Base-by-base conservation (phyloP, 2,797 vertebrate genomes). In the Fistularia tabacaria region DNA sequence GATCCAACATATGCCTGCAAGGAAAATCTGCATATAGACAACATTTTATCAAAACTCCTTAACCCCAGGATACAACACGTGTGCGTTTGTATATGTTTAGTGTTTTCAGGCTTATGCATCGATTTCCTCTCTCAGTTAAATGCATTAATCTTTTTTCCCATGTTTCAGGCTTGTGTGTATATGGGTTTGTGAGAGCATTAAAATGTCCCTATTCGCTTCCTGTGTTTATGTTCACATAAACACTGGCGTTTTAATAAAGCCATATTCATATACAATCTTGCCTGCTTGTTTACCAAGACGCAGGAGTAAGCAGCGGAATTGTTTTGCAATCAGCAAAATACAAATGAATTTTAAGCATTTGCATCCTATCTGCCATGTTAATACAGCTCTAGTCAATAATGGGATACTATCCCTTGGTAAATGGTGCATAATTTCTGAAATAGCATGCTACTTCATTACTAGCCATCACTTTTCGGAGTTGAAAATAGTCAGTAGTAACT, bases 221-320 rank as follows among this genome's bases (percentile, higher is more conserved):
- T 68, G 71, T 77, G 63, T 73, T 76, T 80, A 81, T 70, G 39
- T 66, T 58, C 68, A 43, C 7, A 75, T 74, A 73, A 81, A 81
- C 15, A 81, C 66, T 57, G 55, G 36, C 64, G 46, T 59, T 70
- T 75, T 25, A 12, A 62, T 72, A 62, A 66, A 64, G 70, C 59
- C 25, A 41, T 60, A 14, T 63, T 59, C 63, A 73, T 71, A 69
- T 52, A 74, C 64, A 74, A 51, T n/a, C 51, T 38, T 47, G 8
- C 9, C 39, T 49, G n/a, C 44, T 49, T 25, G 37, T 38, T 59
- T 47, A 15, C 15, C 36, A 15, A 36, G 13, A 60, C 41, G 10
- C 39, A n/a, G n/a, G n/a, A n/a, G n/a, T n/a, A n/a, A n/a, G n/a
- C n/a, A 40, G 39, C 8, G 3, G 39, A 8, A 40, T 8, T 40